Evolutionary conservation across 2,113 vertebrate species (phyloP), one percentile per base, ranked within the genome.

Genomic region (Perca flavescens): DNA sequence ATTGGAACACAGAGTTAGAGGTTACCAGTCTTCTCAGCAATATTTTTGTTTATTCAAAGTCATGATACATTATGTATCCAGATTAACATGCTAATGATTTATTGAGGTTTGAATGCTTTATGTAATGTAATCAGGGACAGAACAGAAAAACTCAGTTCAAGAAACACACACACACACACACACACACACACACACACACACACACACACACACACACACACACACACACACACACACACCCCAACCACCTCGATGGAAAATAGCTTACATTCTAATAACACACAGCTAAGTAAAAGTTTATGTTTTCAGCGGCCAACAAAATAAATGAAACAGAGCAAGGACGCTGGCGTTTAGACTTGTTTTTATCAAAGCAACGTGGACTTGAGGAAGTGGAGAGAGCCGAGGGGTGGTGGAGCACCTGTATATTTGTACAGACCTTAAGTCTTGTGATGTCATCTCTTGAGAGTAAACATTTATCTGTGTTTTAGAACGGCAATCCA

Each of bases 211-310:
- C 66, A 71, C 66, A 50, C 66, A 12, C 47, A 49, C 60, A 21
- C 66, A 22, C 79, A 34, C 54, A 31, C 58, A 11, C 57, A 21
- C 49, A 54, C 56, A 5, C 21, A 16, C 36, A 12, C 70, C 56
- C 28, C 11, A 62, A 57, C 31, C 54, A 49, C 34, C 57, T 76
- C 69, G 16, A 62, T 72, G 79, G 73, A 90, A 84, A 91, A 92
- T 80, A 63, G 58, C 80, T 89, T 84, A 90, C 69, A 80, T 79
- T 92, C 89, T 91, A 93, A 93, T 87, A 93, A 92, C 91, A 91
- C 85, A 82, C 74, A 77, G 85, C 84, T 93, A 92, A 93, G 87
- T 90, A 89, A 92, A 89, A 92, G 94, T 95, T 95, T 93, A 94
- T 94, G 82, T 94, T 92, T 87, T 93, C 85, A 94, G 77, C 52